Percentiles rank a stretch among this genome's conserved stretches.
Evolutionary conservation across 2,888 invertebrate species (phyloP).

Genomic region (Tuberolachnus salignus): DNA sequence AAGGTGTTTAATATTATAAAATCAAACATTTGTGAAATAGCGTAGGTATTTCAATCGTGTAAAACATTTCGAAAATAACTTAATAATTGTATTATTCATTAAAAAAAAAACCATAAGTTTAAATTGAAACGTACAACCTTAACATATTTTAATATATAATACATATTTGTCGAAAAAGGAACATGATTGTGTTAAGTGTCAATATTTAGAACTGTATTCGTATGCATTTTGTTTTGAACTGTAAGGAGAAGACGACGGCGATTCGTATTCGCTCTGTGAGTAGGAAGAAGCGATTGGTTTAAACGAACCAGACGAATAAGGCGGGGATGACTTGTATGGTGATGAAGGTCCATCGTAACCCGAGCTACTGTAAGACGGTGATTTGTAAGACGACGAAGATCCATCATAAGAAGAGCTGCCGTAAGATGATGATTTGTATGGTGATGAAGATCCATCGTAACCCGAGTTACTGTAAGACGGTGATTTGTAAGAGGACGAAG

Average conservation of each 20-base stretch:
- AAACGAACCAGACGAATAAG: constrained; percentile 45
- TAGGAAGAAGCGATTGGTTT: constrained; percentile 39
- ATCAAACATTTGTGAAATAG: constrained; percentile 20
- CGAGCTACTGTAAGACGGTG: constrained; percentile 7
- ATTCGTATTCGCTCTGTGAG: constrained; percentile 33
- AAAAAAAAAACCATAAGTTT: constrained; percentile 19
- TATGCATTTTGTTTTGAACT: constrained; percentile 33
- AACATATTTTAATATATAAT: constrained; percentile 12
- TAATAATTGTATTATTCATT: neutral
- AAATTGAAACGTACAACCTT: constrained; percentile 14
- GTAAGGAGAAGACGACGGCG: constrained; percentile 19
- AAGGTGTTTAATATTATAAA: constrained; percentile 32
- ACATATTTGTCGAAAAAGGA: constrained; percentile 34
- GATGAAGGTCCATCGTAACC: constrained; percentile 15
- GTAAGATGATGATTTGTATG: constrained; percentile 32
- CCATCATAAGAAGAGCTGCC: neutral
- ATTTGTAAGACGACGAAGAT: constrained; percentile 29
- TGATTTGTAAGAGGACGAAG: constrained; percentile 32
- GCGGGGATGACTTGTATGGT: constrained; percentile 20
- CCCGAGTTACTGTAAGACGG: neutral
- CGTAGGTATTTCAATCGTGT: neutral
- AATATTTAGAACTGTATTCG: constrained; percentile 54
- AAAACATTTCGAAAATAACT: constrained; percentile 30
- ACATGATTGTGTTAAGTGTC: constrained; percentile 28
- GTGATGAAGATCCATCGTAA: constrained; percentile 16